Evolutionary conservation across 2,797 vertebrate species (phyloP), one percentile per base, ranked within the genome.

Genomic region (Sebastes nivosus): DNA sequence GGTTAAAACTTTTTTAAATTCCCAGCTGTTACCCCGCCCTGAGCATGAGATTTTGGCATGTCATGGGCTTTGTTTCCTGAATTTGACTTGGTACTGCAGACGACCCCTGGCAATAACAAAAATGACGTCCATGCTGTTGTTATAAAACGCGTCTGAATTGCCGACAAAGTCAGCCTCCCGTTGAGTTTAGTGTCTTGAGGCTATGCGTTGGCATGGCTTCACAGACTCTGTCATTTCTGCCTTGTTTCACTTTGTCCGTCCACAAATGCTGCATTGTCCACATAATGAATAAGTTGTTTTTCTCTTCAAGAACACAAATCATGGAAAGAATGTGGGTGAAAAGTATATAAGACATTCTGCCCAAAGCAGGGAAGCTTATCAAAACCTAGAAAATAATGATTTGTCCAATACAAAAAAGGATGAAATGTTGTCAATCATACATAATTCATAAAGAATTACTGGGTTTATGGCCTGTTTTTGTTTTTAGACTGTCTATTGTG

Each of bases 51-150:
- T 61, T 77, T 74, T 60, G 67, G 80, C 74, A 68, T 60, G 29
- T 77, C 72, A 71, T n/a, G 11, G 71, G 22, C 46, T 84, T 74
- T 72, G 67, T 77, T 89, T 81, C 25, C 27, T 12, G 32, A 84
- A 52, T 80, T 77, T 78, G 42, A 79, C 36, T 59, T 50, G 14
- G 34, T 58, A 81, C 42, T 67, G 60, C 25, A 55, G 67, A 74
- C 29, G 14, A 73, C 77, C 57, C 27, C n/a, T 77, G 71, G 63
- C 73, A 80, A 74, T 24, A 64, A 75, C 76, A 87, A 64, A 79
- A 76, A 24, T 71, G 16, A 69, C 6, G 2, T 27, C 57, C 9
- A 65, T 20, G 25, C 67, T 6, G 36, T 73, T 81, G 69, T 80
- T 77, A 65, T 22, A 32, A 79, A 81, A 77, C 13, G 24, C 1